Evolutionary conservation across 2,113 vertebrate genomes (phyloP), one percentile per base, ranked within the genome.

Genomic region (Thymallus thymallus): DNA sequence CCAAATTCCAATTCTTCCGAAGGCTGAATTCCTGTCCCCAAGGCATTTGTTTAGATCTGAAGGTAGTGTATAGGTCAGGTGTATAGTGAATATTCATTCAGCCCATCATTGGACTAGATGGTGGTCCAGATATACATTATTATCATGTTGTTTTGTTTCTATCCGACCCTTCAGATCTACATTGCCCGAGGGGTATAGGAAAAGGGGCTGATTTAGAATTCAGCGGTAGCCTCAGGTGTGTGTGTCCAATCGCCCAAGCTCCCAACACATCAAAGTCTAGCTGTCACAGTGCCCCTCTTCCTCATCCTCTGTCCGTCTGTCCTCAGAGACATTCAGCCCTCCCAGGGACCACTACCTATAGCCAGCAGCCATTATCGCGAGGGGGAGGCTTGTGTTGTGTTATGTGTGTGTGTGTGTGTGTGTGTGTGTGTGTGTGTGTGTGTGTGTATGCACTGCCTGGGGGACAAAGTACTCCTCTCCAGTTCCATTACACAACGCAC

Each of bases 391-490:
- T 51, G 48, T 51, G 16, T 18, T 24, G 72, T 0, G 63, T 74
- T 30, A 14, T 62, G 60, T 3, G 73, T 35, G 63, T 74, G 65
- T 67, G 46, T 62, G 60, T 3, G 73, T 35, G 63, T 74, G 65
- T 67, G 46, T 51, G 48, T 51, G 16, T 18, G n/a, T 24, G 72
- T 0, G 63, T 74, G n/a, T 30, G 9, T 62, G 60, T 3, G 73
- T 35, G 63, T 74, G 65, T 67, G 46, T n/a, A n/a, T n/a, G n/a
- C n/a, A n/a, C 61, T 51, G 16, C 30, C n/a, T 62, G 60, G 35
- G 75, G 76, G 68, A 77, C 32, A 35, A 20, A 76, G 66, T 76
- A 32, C 72, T 55, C 66, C 67, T 78, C 79, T 79, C 74, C n/a
- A 29, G 61, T 85, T 82, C 73, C 2, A 9, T 16, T 68, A 69